Base-by-base conservation (phyloP, 1,140 invertebrate genomes). In the Maniola jurtina region DNA sequence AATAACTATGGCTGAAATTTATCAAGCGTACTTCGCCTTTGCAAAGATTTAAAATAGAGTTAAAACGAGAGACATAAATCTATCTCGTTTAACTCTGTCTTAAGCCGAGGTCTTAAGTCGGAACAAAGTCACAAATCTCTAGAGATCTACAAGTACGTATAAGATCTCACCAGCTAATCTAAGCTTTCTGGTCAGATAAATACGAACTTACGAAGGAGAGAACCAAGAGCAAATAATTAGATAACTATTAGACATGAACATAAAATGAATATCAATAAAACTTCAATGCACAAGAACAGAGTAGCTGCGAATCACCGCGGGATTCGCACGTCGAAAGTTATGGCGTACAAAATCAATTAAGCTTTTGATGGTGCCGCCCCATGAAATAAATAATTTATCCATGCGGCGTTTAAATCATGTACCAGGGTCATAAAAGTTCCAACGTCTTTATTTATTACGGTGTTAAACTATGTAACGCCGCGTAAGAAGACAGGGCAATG, bases 301-400 rank as follows among this genome's bases (percentile, higher is more conserved):
- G 64, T 59, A 59, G 48, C 56, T 50, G 48, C 16, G 48, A 55
- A 55, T 34, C 48, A 60, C 34, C 10, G 36, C 55, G 55, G 25
- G 47, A 40, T 40, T 63, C 55, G 55, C 68, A 45, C 66, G 66
- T 59, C 71, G 66, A 75, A 76, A 77, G 68, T 74, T 75, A 77
- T 76, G 71, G 70, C 71, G 61, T 67, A 73, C 72, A 72, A 76
- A 79, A 80, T 79, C 78, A 80, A 80, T 82, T 82, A 80, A 72
- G 71, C 66, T 73, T 66, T 81, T 80, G 75, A 77, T 76, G 66
- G 64, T 61, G 56, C 66, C 67, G 60, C 64, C 58, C 66, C 66
- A 66, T 42, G 70, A 57, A 74, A 66, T 71, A 68, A 75, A 74
- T 78, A 76, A 80, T 80, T 80, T 61, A 59, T 60, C n/a, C 61